Percentiles rank a stretch among this genome's conserved stretches.
Evolutionary conservation across 2,888 invertebrate genomes (phyloP).

Genomic region (Meteorus cinctellus): DNA sequence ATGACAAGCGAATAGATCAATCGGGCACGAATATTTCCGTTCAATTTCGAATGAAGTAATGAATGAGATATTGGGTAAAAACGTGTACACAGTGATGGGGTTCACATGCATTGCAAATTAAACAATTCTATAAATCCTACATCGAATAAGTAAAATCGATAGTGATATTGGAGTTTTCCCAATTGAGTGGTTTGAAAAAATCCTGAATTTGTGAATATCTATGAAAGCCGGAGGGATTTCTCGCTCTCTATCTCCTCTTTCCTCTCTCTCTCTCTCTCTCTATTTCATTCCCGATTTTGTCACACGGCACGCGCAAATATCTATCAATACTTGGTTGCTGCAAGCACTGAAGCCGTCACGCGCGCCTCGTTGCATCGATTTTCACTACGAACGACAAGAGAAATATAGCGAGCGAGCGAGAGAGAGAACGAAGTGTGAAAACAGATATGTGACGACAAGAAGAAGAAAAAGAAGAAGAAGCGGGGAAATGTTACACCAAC

Average conservation of each 20-base stretch:
- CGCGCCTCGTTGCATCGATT: constrained; percentile 29
- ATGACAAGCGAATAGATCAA: no score
- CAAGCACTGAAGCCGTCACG: background rate
- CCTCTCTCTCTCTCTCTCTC: background rate
- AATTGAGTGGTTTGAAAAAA: constrained; percentile 11
- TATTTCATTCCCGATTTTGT: constrained; percentile 13
- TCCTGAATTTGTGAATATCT: background rate
- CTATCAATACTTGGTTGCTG: constrained; percentile 29
- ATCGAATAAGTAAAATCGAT: background rate
- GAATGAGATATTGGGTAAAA: no score
- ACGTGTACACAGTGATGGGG: no score
- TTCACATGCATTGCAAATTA: no score
- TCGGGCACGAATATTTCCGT: no score
- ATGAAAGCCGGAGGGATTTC: background rate
- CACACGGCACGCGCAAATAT: constrained; percentile 22
- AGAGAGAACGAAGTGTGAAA: background rate
- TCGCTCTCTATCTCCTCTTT: background rate
- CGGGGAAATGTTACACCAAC: background rate
- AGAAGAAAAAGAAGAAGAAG: background rate
- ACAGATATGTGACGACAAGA: background rate
- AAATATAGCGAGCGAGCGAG: background rate
- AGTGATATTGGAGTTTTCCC: background rate
- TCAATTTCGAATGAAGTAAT: no score
- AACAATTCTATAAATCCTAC: background rate
- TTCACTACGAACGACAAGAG: constrained; percentile 23